Base-by-base conservation (phyloP, 2,888 invertebrate species). In the Boloria selene region DNA sequence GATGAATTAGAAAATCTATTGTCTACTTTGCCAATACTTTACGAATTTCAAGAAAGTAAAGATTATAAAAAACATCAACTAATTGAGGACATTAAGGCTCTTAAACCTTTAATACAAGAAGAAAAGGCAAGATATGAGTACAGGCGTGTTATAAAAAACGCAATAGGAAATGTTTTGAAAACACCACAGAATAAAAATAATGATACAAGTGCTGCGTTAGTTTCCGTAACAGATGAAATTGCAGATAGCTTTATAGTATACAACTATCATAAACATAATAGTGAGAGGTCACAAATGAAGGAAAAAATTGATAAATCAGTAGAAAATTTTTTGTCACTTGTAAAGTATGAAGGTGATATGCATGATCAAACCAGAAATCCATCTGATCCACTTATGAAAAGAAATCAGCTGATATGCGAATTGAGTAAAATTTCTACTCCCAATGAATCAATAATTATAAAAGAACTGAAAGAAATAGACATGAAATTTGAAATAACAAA, bases 331-430 rank as follows among this genome's bases (percentile, higher is more conserved):
- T 31, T 63, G n/a, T 45, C 50, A 4, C 62, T 77, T 45, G 44
- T 76, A 26, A 68, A 61, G 64, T 71, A 69, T n/a, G 60, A 38
- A 3, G 64, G 68, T 0, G 69, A 6, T 17, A 60, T 13, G 38
- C 22, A 22, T 22, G 22, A 22, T 22, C 22, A 2, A 22, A 22
- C 61, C 3, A 17, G 10, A 38, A 38, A 38, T 1, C 31, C 7
- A 1, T 7, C 22, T 66, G 74, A 83, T 71, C 69, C 79, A 4
- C 71, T 85, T 58, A 72, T 82, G 16, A 75, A 68, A 71, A 71
- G 76, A 61, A 86, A 88, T 72, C 76, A 81, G 62, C 68, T 88
- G n/a, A 53, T 87, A n/a, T 80, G 81, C 70, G 85, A 86, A 70
- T 63, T 80, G 45, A 54, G 64, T 13, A 79, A 77, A 71, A 70